Evolutionary conservation across 2,797 vertebrate genomes (phyloP).

Genomic region (Paguma larvata): DNA sequence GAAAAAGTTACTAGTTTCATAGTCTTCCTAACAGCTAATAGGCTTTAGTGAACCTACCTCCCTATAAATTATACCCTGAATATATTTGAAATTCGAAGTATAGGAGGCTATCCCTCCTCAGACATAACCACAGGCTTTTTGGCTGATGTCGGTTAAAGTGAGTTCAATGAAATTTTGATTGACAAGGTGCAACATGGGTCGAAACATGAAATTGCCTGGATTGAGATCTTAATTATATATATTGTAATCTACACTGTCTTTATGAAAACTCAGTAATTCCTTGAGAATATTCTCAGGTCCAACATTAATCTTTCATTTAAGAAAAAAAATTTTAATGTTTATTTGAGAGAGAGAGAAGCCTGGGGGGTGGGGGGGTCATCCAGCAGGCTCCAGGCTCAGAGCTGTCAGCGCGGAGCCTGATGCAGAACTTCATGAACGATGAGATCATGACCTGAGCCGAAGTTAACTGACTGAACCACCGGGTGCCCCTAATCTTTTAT

Average conservation of each 20-base stretch:
- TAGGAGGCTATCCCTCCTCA: neutral
- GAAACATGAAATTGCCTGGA: neutral
- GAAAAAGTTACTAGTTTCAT: neutral
- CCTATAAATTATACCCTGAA: neutral
- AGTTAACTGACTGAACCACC: too few relatives aligned
- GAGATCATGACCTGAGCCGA: too few relatives aligned
- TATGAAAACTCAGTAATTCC: neutral
- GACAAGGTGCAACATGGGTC: neutral
- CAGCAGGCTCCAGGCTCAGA: too few relatives aligned
- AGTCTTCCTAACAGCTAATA: neutral
- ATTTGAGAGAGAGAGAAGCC: too few relatives aligned
- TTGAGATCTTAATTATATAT: neutral
- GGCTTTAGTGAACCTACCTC: neutral
- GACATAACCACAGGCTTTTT: neutral
- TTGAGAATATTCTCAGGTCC: neutral
- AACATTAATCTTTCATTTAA: neutral
- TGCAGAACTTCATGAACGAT: too few relatives aligned
- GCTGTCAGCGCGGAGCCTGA: too few relatives aligned
- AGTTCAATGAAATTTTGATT: neutral
- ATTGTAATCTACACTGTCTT: neutral
- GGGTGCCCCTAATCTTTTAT: too few relatives aligned
- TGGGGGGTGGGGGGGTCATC: too few relatives aligned
- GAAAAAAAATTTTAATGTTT: too few relatives aligned
- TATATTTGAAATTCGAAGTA: neutral
- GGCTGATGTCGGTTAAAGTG: neutral